Percentiles rank a stretch among this genome's conserved stretches.
Evolutionary conservation across 2,888 invertebrate species (phyloP).

Genomic region (Stenolophus ochropezus): DNA sequence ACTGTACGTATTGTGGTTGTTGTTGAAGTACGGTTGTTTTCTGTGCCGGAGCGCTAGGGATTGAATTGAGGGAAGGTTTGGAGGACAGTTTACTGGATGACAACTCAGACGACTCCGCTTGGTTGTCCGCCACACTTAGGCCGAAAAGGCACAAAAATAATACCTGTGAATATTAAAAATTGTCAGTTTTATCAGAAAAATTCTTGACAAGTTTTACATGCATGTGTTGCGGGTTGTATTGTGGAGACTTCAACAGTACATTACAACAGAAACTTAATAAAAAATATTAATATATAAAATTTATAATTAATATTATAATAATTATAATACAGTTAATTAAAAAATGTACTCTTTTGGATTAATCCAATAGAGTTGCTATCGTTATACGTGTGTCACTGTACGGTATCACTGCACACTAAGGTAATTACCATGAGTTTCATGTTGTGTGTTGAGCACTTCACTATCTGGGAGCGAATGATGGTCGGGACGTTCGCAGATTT

Average conservation of each 20-base stretch:
- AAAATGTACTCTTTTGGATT: too few relatives aligned
- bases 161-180: constrained; percentile 62
- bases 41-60: constrained; percentile 61
- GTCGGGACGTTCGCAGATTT: background rate
- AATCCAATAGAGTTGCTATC: too few relatives aligned
- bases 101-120: constrained; percentile 31
- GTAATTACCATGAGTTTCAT: constrained; percentile 31
- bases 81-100: constrained; percentile 19
- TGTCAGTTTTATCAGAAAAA: too few relatives aligned
- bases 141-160: constrained; percentile 59
- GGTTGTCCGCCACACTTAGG: constrained; percentile 29
- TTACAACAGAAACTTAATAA: too few relatives aligned
- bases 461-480: constrained; percentile 39
- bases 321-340: too few relatives aligned
- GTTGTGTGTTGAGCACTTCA: constrained; percentile 10
- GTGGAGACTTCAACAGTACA: too few relatives aligned
- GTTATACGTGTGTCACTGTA: background rate
- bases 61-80: constrained; percentile 61
- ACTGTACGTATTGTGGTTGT: constrained; percentile 64
- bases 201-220: too few relatives aligned
- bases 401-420: background rate
- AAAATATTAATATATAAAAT: too few relatives aligned
- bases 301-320: too few relatives aligned
- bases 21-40: constrained; percentile 63
- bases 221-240: too few relatives aligned